A percentile compares a stretch with the other conserved stretches of the same genome.
Evolutionary conservation across 2,113 vertebrate genomes (phyloP).

Genomic region (Pseudorhombus dupliciocellatus): DNA sequence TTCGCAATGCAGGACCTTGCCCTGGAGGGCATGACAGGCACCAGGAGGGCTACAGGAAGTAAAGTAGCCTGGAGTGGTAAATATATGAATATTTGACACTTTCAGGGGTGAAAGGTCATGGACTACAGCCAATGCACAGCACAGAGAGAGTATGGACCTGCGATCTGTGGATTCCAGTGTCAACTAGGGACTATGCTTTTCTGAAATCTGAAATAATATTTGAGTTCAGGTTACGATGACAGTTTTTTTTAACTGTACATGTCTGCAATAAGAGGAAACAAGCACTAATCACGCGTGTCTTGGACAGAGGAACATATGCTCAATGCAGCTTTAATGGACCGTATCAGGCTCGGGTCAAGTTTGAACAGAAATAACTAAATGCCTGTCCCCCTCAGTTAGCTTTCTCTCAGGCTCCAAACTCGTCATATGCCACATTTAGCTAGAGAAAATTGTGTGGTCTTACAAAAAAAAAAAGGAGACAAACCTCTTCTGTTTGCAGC

Average conservation of each 20-base stretch:
- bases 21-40: conserved; percentile 32
- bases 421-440: background rate
- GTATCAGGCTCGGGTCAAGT: too few relatives aligned
- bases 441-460: background rate
- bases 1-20: conserved; percentile 49
- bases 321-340: too few relatives aligned
- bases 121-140: background rate
- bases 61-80: conserved; percentile 35
- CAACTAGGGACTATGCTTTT: background rate
- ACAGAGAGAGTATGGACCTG: conserved; percentile 1
- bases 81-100: conserved; percentile 46
- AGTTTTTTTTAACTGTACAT: too few relatives aligned
- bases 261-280: too few relatives aligned
- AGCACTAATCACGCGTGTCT: too few relatives aligned
- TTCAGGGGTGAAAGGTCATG: conserved; percentile 47
- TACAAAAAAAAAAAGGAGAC: background rate
- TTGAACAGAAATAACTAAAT: too few relatives aligned
- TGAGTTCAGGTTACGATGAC: too few relatives aligned
- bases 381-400: too few relatives aligned
- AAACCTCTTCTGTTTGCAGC: background rate
- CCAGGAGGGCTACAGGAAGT: conserved; percentile 29
- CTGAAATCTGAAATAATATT: too few relatives aligned
- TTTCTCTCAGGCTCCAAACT: background rate
- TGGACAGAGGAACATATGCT: too few relatives aligned
- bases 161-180: background rate